Conservation (phyloP, 2,113 vertebrate genomes). For the Chinchilla lanigera region DNA sequence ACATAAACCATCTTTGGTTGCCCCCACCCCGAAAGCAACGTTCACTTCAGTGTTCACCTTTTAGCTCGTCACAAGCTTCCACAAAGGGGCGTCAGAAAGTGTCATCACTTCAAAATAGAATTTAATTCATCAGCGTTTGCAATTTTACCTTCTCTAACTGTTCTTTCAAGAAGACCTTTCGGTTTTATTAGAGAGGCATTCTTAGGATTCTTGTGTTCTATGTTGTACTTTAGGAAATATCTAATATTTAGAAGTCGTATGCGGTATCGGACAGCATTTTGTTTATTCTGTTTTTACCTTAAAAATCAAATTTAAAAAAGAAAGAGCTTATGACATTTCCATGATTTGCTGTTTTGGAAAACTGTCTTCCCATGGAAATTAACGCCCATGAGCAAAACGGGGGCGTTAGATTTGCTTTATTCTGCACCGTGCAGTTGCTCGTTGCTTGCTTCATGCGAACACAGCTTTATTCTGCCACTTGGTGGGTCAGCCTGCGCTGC, state of each 20-base stretch:
- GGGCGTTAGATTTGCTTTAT: not conserved
- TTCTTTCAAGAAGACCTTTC: not conserved
- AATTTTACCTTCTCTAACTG: not conserved
- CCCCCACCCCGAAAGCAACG: not conserved
- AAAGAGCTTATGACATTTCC: not conserved
- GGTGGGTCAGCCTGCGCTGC: not conserved
- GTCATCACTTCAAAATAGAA: not conserved
- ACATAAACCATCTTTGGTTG: not conserved
- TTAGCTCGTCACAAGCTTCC: not conserved
- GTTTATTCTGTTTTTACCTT: slow-evolving; percentile 49
- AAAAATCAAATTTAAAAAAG: not conserved
- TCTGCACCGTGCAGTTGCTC: not conserved
- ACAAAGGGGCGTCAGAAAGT: not conserved
- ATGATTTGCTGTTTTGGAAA: slow-evolving; percentile 34
- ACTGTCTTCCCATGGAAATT: slow-evolving; percentile 40
- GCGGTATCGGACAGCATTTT: not conserved
- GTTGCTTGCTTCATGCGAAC: not conserved
- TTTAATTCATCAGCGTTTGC: not conserved
- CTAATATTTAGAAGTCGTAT: slow-evolving; percentile 12
- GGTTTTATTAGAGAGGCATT: not conserved
- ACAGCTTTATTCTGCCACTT: not conserved
- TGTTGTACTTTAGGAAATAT: not conserved
- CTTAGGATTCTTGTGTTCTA: not conserved
- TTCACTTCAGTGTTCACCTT: not conserved
- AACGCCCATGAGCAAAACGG: not conserved